phyloP scores from a whole-genome alignment of 2,888 invertebrate species.

The Polyploca ridens region DNA sequence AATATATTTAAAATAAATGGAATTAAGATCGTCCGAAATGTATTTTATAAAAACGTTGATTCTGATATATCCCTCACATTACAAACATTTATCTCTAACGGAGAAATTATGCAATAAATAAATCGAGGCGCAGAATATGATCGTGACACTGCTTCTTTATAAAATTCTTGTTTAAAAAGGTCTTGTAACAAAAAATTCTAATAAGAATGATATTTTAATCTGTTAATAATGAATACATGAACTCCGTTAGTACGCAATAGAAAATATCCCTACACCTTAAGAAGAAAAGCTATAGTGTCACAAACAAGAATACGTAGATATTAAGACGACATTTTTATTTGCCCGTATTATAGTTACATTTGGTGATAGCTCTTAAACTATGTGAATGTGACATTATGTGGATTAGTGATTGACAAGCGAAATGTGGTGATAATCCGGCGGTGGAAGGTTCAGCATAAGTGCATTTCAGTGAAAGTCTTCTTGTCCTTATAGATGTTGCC shows the following conservation, averaged over 20 bases:
- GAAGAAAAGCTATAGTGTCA: slow-evolving; percentile 45
- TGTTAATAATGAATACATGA: slow-evolving; percentile 59
- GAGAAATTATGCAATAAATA: neutral
- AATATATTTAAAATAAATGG: neutral
- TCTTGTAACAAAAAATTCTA: slow-evolving; percentile 52
- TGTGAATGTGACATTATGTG: slow-evolving; percentile 48
- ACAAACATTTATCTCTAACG: neutral
- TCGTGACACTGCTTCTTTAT: neutral
- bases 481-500: slow-evolving; percentile 90
- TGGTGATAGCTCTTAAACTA: slow-evolving; percentile 48
- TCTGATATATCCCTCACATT: neutral
- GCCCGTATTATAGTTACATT: slow-evolving; percentile 36
- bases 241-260: slow-evolving; percentile 44
- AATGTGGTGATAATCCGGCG: slow-evolving; percentile 50
- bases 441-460: slow-evolving; percentile 80
- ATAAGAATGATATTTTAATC: slow-evolving; percentile 51
- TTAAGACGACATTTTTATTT: slow-evolving; percentile 38
- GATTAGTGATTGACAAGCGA: slow-evolving; percentile 24
- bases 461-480: slow-evolving; percentile 89
- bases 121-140: neutral
- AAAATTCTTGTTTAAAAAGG: slow-evolving; percentile 35
- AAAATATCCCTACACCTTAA: slow-evolving; percentile 45
- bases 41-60: neutral
- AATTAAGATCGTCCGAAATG: neutral
- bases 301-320: slow-evolving; percentile 37